Conservation (phyloP, 2,113 vertebrate genomes). For the Saguinus midas region DNA sequence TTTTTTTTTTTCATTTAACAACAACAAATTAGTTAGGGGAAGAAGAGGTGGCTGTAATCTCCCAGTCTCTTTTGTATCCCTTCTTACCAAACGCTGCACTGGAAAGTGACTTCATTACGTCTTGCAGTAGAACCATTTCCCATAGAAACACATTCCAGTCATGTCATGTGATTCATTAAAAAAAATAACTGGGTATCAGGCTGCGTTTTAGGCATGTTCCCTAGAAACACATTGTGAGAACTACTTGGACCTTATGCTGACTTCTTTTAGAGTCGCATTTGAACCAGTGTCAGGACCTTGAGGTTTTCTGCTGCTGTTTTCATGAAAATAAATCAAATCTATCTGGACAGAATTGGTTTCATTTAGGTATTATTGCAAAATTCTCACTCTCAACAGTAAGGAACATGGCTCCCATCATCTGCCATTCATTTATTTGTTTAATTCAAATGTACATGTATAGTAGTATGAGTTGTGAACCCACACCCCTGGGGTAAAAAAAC, state of each 20-base stretch:
- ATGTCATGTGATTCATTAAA: not conserved
- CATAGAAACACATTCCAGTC: not conserved
- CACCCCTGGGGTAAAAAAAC: not conserved
- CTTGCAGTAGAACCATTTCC: not conserved
- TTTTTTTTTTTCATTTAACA: not conserved
- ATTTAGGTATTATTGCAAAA: not conserved
- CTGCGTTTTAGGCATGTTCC: not conserved
- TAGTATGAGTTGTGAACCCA: rapidly evolving
- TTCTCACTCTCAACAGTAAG: not conserved
- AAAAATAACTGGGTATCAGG: not conserved
- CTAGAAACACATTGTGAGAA: not conserved
- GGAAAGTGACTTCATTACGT: not conserved
- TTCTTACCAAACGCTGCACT: not conserved
- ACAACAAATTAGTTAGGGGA: not conserved
- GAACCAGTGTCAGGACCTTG: too few relatives aligned
- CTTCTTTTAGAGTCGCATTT: not conserved
- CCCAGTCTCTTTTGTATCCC: not conserved
- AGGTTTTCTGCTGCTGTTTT: not conserved
- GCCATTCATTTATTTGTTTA: not conserved
- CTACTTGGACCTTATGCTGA: not conserved
- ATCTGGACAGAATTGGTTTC: not conserved
- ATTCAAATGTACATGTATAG: not conserved
- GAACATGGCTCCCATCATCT: not conserved
- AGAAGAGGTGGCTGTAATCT: not conserved
- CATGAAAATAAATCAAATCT: not conserved